These are phyloP conservation scores for Sarcophaga caerulescens DNA, from an alignment of 2,888 invertebrate species.

Conservation along the genomic window DNA sequence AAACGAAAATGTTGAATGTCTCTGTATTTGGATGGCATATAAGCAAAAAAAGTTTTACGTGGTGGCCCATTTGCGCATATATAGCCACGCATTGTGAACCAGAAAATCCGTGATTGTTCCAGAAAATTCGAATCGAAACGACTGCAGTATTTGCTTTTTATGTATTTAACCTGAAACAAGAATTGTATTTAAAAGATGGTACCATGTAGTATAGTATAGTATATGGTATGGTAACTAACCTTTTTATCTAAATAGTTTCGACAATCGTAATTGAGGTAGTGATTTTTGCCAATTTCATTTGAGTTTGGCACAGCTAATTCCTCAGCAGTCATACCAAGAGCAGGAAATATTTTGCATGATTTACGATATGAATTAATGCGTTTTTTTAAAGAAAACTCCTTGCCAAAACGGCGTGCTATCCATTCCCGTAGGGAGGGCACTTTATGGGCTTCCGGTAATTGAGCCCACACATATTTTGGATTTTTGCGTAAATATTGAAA, in stretches of 20 bases:
- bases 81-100: conserved; percentile 73
- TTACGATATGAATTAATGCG: conserved; percentile 52
- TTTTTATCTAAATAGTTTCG: conserved; percentile 68
- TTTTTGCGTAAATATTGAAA: conserved; percentile 73
- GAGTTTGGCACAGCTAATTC: conserved; percentile 63
- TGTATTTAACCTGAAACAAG: conserved; percentile 58
- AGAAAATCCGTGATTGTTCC: conserved; percentile 73
- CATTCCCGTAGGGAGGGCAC: conserved; percentile 75
- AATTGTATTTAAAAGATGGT: not conserved
- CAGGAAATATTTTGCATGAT: conserved; percentile 69
- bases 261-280: conserved; percentile 67
- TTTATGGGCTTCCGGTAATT: conserved; percentile 75
- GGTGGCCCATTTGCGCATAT: conserved; percentile 70
- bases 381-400: conserved; percentile 71
- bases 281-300: conserved; percentile 60
- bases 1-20: conserved; percentile 68
- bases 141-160: conserved; percentile 66
- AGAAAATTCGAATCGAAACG: conserved; percentile 71
- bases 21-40: conserved; percentile 74
- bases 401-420: conserved; percentile 75
- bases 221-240: conserved; percentile 61
- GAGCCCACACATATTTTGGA: conserved; percentile 75
- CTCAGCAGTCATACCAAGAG: conserved; percentile 57
- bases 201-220: no score
- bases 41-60: conserved; percentile 75